These are phyloP conservation scores for Bombycilla garrulus DNA, from an alignment of 2,113 vertebrate genomes.

Conservation along the genomic window DNA sequence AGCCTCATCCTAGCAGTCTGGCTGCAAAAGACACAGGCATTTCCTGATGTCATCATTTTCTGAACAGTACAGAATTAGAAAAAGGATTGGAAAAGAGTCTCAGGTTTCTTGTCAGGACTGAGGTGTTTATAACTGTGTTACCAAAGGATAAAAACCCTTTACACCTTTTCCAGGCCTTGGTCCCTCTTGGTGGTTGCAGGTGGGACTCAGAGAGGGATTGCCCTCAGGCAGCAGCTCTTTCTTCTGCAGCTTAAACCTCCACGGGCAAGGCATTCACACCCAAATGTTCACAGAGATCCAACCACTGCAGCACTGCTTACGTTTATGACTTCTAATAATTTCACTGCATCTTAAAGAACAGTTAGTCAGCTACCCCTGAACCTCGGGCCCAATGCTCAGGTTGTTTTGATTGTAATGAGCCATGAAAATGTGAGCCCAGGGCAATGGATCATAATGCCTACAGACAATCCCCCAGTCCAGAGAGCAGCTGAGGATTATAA, in stretches of 20 bases:
- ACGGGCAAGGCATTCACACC: neutral
- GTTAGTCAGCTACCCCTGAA: neutral
- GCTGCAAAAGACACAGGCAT: neutral
- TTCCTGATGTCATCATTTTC: neutral
- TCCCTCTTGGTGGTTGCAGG: neutral
- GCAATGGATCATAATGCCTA: neutral
- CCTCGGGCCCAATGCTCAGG: neutral
- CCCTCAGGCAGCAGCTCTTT: neutral
- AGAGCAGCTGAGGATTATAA: neutral
- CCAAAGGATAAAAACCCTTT: neutral
- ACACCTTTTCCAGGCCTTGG: neutral
- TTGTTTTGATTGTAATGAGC: neutral
- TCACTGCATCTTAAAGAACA: neutral
- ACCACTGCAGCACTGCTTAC: neutral
- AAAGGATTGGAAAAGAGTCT: neutral
- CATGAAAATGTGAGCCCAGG: neutral
- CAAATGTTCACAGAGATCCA: neutral
- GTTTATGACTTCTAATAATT: neutral
- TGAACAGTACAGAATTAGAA: neutral
- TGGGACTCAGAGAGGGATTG: neutral
- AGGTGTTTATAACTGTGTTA: neutral
- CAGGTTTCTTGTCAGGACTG: neutral
- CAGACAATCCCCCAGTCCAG: neutral
- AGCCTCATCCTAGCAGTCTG: accelerated
- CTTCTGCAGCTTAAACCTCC: neutral